Percentiles rank a stretch among this genome's conserved stretches.
Conservation (phyloP, 2,113 vertebrate species). For the Diadophis punctatus region DNA sequence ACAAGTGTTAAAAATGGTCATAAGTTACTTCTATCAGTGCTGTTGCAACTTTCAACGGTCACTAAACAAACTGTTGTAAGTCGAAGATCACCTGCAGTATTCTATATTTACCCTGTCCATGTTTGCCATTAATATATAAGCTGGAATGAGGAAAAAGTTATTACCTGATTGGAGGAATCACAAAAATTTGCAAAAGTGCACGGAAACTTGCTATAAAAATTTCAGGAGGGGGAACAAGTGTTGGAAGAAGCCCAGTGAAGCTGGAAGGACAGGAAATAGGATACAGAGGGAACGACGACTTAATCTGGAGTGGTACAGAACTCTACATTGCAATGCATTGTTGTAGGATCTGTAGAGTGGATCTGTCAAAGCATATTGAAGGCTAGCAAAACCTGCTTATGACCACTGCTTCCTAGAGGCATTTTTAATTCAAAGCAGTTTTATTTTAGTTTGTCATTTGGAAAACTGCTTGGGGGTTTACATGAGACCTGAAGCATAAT, state of each 20-base stretch:
- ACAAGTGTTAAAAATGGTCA: no score
- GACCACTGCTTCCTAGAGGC: background rate
- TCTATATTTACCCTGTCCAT: background rate
- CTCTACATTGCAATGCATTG: background rate
- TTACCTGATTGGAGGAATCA: background rate
- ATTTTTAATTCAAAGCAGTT: background rate
- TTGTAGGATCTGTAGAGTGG: background rate
- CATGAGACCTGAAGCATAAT: background rate
- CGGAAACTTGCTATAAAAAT: background rate
- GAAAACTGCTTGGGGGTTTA: background rate
- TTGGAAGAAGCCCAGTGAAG: background rate
- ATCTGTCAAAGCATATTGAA: no score
- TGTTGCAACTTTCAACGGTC: background rate
- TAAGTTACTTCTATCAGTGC: background rate
- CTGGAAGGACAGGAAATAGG: background rate
- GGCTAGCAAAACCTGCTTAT: background rate
- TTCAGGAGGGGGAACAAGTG: background rate
- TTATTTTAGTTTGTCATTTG: background rate
- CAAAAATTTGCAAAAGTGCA: background rate
- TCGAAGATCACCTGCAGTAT: background rate
- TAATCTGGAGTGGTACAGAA: background rate
- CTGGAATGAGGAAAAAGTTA: background rate
- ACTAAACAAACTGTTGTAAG: background rate
- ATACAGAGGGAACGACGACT: background rate
- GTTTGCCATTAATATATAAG: background rate